phyloP scores from a whole-genome alignment of 2,888 invertebrate species.

The Heliconius cydno region DNA sequence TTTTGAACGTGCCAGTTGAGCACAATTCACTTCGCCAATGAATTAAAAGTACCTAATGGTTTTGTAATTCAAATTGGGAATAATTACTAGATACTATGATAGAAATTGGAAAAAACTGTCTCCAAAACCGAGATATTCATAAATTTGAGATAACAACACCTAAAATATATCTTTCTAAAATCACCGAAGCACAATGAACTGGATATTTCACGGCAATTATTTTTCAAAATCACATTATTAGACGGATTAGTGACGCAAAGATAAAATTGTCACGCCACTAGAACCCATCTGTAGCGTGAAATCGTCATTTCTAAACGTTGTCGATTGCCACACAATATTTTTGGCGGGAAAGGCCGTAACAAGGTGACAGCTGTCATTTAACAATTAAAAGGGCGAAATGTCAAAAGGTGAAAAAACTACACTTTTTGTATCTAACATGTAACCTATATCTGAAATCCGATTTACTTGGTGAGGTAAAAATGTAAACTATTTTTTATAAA shows the following conservation, averaged over 20 bases:
- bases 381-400: constrained; percentile 22
- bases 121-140: constrained; percentile 12
- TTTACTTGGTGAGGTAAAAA: background rate
- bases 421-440: background rate
- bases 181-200: constrained; percentile 29
- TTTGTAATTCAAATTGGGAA: too few species aligned
- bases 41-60: too few species aligned
- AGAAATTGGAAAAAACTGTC: background rate
- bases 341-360: constrained; percentile 44
- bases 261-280: constrained; percentile 62
- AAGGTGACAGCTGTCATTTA: constrained; percentile 51
- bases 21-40: too few species aligned
- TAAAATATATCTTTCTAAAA: constrained; percentile 15
- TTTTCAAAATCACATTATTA: constrained; percentile 43
- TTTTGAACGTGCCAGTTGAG: too few species aligned
- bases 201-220: constrained; percentile 46
- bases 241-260: constrained; percentile 60
- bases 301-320: constrained; percentile 57
- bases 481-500: background rate
- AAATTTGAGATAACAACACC: constrained; percentile 22
- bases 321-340: constrained; percentile 34
- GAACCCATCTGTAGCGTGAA: constrained; percentile 68
- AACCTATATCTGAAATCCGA: background rate
- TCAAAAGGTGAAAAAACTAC: constrained; percentile 4
- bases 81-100: background rate